phyloP scores from a whole-genome alignment of 2,888 invertebrate genomes.

The Metalampra italica region DNA sequence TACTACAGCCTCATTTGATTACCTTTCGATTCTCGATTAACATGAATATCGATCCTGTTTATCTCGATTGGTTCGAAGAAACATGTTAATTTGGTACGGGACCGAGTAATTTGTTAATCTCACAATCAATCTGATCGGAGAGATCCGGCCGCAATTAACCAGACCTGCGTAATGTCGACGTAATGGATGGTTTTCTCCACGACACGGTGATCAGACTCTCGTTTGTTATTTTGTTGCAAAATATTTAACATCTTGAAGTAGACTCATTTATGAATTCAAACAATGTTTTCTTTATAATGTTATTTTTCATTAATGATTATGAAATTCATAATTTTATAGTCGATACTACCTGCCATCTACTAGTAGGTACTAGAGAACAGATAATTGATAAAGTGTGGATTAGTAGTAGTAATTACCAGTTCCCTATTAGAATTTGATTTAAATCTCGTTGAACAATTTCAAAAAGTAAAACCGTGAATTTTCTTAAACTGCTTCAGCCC shows the following conservation, averaged over 20 bases:
- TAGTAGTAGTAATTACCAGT: no score
- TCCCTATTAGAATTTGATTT: no score
- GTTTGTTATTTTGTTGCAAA: not conserved
- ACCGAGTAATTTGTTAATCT: conserved; percentile 40
- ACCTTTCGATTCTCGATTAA: not conserved
- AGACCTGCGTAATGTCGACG: conserved; percentile 22
- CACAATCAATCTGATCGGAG: conserved; percentile 28
- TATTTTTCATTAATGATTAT: no score
- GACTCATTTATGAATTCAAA: not conserved
- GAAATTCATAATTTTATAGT: no score
- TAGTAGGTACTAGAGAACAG: no score
- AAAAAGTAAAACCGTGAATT: no score
- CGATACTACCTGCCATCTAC: no score
- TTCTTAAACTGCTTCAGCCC: no score
- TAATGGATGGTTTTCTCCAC: conserved; percentile 3
- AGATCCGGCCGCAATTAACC: conserved; percentile 15
- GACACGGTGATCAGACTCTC: not conserved
- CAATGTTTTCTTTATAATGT: not conserved
- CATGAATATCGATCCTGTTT: conserved; percentile 7
- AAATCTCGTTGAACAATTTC: no score
- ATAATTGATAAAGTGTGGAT: no score
- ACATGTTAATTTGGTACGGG: conserved; percentile 14
- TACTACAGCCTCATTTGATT: not conserved
- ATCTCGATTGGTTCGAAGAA: conserved; percentile 8
- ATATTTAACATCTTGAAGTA: no score